Evolutionary conservation across 2,113 vertebrate genomes (phyloP).

Genomic region (Pyrgilauda ruficollis): DNA sequence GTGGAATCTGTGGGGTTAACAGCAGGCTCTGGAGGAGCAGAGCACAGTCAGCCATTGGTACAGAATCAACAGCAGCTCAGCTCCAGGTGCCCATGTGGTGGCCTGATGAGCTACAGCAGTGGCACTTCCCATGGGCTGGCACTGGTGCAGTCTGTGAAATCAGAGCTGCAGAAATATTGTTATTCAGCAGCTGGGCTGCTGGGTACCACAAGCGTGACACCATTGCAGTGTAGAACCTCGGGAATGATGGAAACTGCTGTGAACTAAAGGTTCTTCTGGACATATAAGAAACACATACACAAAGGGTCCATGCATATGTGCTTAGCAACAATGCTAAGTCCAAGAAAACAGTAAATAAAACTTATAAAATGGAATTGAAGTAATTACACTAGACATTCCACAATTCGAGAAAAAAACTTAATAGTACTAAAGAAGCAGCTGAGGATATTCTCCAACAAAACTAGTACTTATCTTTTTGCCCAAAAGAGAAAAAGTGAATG

Average conservation of each 20-base stretch:
- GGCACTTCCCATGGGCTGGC: neutral
- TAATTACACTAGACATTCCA: neutral
- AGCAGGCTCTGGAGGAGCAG: neutral
- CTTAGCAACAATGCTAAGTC: neutral
- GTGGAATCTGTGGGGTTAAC: neutral
- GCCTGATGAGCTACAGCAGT: neutral
- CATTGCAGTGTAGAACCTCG: neutral
- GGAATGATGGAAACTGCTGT: neutral
- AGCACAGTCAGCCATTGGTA: neutral
- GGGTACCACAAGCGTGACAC: neutral
- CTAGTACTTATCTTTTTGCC: neutral
- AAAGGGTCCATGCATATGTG: neutral
- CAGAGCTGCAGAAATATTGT: neutral
- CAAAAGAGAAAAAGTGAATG: neutral
- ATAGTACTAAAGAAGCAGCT: neutral
- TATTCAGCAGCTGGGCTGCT: neutral
- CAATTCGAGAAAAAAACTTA: neutral
- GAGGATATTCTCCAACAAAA: neutral
- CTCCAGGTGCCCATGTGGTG: neutral
- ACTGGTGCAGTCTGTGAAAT: neutral
- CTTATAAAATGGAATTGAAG: neutral
- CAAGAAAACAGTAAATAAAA: neutral
- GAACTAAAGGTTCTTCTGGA: neutral
- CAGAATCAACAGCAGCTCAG: neutral
- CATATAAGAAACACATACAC: fast-evolving